Percentiles rank a stretch among this genome's conserved stretches.
These are phyloP conservation scores for Archips xylosteana DNA, from an alignment of 2,888 invertebrate species.

Conservation along the genomic window DNA sequence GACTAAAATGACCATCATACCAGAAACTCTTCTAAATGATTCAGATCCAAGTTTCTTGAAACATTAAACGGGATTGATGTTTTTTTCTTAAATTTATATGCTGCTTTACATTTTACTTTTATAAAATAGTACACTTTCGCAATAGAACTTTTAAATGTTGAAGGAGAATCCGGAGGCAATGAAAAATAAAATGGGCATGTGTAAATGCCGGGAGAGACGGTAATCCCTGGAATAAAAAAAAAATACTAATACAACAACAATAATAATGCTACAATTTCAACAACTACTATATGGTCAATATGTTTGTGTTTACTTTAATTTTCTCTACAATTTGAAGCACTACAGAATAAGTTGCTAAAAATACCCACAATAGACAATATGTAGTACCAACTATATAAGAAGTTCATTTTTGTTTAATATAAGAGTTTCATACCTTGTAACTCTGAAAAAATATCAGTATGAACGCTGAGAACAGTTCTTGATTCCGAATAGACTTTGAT, in stretches of 20 bases:
- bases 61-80: conserved; percentile 60
- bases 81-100: conserved; percentile 57
- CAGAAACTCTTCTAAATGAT: conserved; percentile 62
- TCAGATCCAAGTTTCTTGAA: conserved; percentile 65
- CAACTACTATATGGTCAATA: too few species aligned
- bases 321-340: too few species aligned
- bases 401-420: too few species aligned
- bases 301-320: too few species aligned
- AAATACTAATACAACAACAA: not conserved
- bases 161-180: conserved; percentile 69
- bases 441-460: conserved; percentile 63
- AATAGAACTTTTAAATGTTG: conserved; percentile 69
- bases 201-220: conserved; percentile 61
- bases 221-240: conserved; percentile 58
- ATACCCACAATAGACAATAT: too few species aligned
- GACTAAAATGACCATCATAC: conserved; percentile 46
- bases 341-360: too few species aligned
- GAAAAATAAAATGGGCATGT: conserved; percentile 72
- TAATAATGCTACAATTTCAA: too few species aligned
- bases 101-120: conserved; percentile 65
- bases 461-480: conserved; percentile 61
- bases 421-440: conserved; percentile 49
- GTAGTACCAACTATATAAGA: too few species aligned
- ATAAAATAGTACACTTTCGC: conserved; percentile 68
- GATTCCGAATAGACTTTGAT: conserved; percentile 73